These are phyloP conservation scores for Blastomussa wellsi DNA, from an alignment of 92 coral and sea anemone species.

Conservation along the genomic window DNA sequence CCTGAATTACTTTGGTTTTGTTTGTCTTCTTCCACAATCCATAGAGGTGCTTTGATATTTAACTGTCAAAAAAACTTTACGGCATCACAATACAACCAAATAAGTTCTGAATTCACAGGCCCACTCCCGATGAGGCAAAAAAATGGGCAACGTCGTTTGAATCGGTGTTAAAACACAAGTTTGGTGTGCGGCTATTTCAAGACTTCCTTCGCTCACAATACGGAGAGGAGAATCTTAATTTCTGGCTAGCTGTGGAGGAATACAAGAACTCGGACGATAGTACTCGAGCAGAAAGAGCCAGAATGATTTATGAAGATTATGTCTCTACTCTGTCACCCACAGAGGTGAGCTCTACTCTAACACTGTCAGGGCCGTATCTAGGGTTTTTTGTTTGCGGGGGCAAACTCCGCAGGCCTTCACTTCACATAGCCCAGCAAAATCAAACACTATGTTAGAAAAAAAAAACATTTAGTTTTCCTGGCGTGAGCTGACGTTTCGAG, in stretches of 20 bases:
- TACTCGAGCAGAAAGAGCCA: slow-evolving; percentile 67
- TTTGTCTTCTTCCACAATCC: too few relatives aligned
- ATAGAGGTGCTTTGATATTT: too few relatives aligned
- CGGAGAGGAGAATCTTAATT: slow-evolving; percentile 90
- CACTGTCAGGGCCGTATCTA: too few relatives aligned
- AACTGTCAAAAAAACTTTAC: background rate
- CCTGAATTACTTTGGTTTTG: too few relatives aligned
- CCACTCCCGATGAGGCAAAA: slow-evolving; percentile 85
- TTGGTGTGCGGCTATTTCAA: slow-evolving; percentile 84
- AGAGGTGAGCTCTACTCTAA: slow-evolving; percentile 65
- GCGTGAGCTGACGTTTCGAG: too few relatives aligned
- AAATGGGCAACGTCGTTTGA: slow-evolving; percentile 81
- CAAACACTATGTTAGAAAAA: too few relatives aligned
- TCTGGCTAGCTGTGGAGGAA: slow-evolving; percentile 96
- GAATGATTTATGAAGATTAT: slow-evolving; percentile 92
- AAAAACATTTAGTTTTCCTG: too few relatives aligned
- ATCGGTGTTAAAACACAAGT: slow-evolving; percentile 72
- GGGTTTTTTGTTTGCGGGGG: too few relatives aligned
- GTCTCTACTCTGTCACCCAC: slow-evolving; percentile 97
- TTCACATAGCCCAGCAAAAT: too few relatives aligned
- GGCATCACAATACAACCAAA: background rate
- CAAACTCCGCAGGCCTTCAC: too few relatives aligned
- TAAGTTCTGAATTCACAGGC: slow-evolving; percentile 47
- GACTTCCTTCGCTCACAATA: slow-evolving; percentile 94
- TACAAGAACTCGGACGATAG: slow-evolving; percentile 64